Evolutionary conservation across 1,140 invertebrate species (phyloP).

Genomic region (Platorchestia sp.): DNA sequence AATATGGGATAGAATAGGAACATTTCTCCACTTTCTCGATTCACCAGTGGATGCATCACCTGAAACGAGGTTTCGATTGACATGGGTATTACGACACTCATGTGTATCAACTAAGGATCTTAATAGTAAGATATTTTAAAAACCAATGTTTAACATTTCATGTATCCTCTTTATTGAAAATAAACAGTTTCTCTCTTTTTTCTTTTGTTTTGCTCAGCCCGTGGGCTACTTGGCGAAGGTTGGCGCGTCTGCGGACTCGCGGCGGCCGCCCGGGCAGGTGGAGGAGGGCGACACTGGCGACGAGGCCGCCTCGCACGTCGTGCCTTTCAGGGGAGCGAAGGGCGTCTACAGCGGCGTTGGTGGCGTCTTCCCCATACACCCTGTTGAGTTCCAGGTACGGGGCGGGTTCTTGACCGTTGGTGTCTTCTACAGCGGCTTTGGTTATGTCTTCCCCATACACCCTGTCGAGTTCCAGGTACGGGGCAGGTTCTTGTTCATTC

Average conservation of each 20-base stretch:
- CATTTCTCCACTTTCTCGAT: no score
- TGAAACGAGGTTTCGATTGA: no score
- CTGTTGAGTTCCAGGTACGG: constrained; percentile 38
- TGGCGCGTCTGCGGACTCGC: neutral
- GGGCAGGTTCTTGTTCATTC: no score
- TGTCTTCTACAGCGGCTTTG: constrained; percentile 32
- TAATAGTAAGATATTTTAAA: no score
- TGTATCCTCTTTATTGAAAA: no score
- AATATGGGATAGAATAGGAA: no score
- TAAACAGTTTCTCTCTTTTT: no score
- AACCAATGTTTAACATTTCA: no score
- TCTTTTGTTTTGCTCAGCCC: neutral
- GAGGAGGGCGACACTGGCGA: neutral
- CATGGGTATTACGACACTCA: no score
- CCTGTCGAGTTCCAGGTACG: constrained; percentile 27
- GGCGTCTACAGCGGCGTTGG: constrained; percentile 33
- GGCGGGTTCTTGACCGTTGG: neutral
- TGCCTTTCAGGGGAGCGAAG: neutral
- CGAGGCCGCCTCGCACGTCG: neutral
- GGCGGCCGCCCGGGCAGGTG: neutral
- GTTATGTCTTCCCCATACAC: constrained; percentile 10
- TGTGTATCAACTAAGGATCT: no score
- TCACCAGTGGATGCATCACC: no score
- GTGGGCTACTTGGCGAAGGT: constrained; percentile 36
- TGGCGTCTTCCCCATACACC: constrained; percentile 26